Percentiles rank a stretch among this genome's conserved stretches.
Evolutionary conservation across 2,113 vertebrate genomes (phyloP).

Genomic region (human): DNA sequence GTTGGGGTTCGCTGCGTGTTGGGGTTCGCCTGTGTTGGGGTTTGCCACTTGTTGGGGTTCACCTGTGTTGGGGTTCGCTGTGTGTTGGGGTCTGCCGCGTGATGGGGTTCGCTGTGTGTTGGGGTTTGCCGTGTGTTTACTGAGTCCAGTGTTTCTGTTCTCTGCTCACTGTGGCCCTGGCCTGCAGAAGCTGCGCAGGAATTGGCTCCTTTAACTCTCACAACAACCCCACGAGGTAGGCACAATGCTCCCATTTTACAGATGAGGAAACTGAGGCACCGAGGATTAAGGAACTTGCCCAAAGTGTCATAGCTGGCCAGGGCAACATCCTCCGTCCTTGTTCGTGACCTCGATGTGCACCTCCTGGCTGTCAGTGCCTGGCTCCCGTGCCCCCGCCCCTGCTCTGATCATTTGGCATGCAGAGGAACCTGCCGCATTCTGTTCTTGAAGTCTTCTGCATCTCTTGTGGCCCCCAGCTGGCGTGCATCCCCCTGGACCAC

Average conservation of each 20-base stretch:
- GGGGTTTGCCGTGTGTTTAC: rapidly evolving
- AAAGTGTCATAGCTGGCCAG: not conserved
- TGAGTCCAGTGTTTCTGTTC: rapidly evolving
- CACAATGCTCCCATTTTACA: not conserved
- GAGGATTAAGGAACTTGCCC: not conserved
- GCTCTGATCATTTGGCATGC: not conserved
- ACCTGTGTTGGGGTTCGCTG: rapidly evolving
- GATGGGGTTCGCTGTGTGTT: too few species aligned
- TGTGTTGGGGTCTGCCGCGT: rapidly evolving
- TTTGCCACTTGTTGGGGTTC: rapidly evolving
- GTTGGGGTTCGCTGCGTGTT: too few species aligned
- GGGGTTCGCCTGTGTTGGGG: rapidly evolving
- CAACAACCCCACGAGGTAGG: rapidly evolving
- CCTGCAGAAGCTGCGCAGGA: not conserved
- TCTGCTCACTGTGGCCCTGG: rapidly evolving
- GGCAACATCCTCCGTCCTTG: not conserved
- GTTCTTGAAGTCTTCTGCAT: not conserved
- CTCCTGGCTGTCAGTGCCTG: not conserved
- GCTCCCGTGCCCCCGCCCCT: not conserved
- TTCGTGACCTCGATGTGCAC: not conserved
- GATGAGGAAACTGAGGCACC: not conserved
- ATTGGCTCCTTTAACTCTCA: rapidly evolving
- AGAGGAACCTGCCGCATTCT: not conserved
- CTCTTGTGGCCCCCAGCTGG: not conserved
- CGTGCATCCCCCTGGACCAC: not conserved